Base-by-base conservation (phyloP, 2,113 vertebrate species). In the Neolamprologus devosi region DNA sequence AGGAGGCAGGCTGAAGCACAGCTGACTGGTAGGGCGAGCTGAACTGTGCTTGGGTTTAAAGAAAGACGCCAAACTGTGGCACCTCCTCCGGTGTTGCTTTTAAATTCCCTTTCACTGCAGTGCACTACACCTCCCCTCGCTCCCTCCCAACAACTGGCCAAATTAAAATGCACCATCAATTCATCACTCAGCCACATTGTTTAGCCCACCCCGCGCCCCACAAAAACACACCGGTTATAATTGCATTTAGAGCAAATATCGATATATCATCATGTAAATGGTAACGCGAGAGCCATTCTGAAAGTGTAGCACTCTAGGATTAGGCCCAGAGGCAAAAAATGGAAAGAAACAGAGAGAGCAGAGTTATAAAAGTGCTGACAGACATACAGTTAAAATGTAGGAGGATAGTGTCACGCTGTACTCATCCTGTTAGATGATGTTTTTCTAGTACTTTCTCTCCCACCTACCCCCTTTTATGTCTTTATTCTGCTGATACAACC, bases 401-500 rank as follows among this genome's bases (percentile, higher is more conserved):
- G 85, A 92, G 82, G 89, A 89, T 54, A 87, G 89, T 83, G 84
- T 81, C 85, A 88, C 75, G 92, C 60, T 90, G 88, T 85, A 84
- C 87, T 93, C 89, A 91, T 92, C 90, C 91, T 90, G 89, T 90
- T 89, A 85, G 83, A 88, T 75, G 23, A 84, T 92, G 89, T 91
- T 94, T 91, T 91, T 89, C 85, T 85, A 58, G 81, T 89, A 81
- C 88, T 90, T 89, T 89, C 87, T 85, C 89, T 83, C 82, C 85
- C 85, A 79, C 85, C 83, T 65, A 68, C 70, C 89, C 87, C 26
- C 75, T 47, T 89, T 92, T 75, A 84, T 87, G 89, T 86, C 91
- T 92, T 91, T 90, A 88, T 94, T 93, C 91, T 92, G 93, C 94
- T 95, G 93, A 95, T 94, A 88, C 93, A 94, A 91, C 93, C 92